Conservation (phyloP, 2,113 vertebrate genomes). For the Campylomormyrus numenius region DNA sequence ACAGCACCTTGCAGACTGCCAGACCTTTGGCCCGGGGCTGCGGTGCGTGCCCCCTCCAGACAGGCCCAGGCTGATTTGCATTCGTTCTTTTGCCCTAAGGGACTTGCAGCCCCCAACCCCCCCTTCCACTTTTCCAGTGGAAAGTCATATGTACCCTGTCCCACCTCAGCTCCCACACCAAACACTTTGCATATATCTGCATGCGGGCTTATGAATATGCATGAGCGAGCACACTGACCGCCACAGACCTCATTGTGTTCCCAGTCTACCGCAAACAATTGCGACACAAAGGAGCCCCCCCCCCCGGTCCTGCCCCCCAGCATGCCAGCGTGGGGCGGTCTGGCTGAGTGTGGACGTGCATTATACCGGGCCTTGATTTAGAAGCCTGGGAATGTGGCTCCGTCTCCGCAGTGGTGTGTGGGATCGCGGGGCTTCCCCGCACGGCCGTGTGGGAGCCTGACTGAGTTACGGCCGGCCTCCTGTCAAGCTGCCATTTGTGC, state of each 20-base stretch:
- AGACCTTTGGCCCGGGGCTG: slow-evolving; percentile 14
- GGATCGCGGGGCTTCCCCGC: not conserved
- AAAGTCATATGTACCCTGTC: slow-evolving; percentile 9
- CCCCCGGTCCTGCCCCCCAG: slow-evolving; percentile 26
- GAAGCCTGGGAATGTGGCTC: slow-evolving; percentile 36
- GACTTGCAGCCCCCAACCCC: not conserved
- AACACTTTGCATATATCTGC: slow-evolving; percentile 35
- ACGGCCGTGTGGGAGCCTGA: not conserved
- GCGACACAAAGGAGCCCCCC: slow-evolving; percentile 28
- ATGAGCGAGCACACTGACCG: slow-evolving; percentile 36
- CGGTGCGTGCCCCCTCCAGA: slow-evolving; percentile 24
- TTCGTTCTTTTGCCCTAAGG: slow-evolving; percentile 22
- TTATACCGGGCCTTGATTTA: slow-evolving; percentile 31
- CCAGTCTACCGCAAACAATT: slow-evolving; percentile 22
- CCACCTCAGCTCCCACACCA: slow-evolving; percentile 17
- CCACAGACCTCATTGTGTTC: slow-evolving; percentile 30
- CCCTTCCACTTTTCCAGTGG: not conserved
- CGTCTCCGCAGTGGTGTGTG: slow-evolving; percentile 10
- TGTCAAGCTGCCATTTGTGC: not conserved
- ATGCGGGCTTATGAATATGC: slow-evolving; percentile 47
- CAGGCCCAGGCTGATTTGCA: slow-evolving; percentile 19
- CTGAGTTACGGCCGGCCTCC: not conserved
- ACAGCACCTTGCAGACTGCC: not conserved
- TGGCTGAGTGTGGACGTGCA: slow-evolving; percentile 10
- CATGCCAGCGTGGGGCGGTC: slow-evolving; percentile 22